phyloP scores from a whole-genome alignment of 2,888 invertebrate genomes.

The Brachyopa scutellaris region DNA sequence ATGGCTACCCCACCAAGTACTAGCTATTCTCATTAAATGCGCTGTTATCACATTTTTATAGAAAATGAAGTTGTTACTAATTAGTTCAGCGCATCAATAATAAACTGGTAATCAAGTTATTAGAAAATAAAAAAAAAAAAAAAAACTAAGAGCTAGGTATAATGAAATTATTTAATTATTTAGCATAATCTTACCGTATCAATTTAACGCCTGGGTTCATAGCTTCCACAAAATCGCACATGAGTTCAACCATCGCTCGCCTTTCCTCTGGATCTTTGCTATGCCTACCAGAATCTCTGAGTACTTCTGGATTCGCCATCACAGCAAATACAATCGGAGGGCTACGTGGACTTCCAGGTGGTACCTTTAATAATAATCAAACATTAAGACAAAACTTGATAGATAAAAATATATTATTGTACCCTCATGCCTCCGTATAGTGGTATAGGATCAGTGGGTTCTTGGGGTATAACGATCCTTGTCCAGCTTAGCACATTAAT shows the following conservation, averaged over 20 bases:
- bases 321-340: slow-evolving; percentile 87
- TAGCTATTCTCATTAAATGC: too few relatives aligned
- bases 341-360: slow-evolving; percentile 85
- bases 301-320: slow-evolving; percentile 88
- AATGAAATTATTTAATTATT: too few relatives aligned
- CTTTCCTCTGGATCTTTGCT: slow-evolving; percentile 86
- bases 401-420: slow-evolving; percentile 66
- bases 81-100: too few relatives aligned
- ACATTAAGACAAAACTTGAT: neutral
- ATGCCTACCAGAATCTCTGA: slow-evolving; percentile 87
- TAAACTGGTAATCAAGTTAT: too few relatives aligned
- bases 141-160: too few relatives aligned
- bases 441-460: slow-evolving; percentile 86
- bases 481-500: slow-evolving; percentile 90
- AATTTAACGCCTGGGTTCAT: slow-evolving; percentile 87
- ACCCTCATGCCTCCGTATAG: slow-evolving; percentile 89
- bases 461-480: slow-evolving; percentile 86
- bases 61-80: too few relatives aligned
- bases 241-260: slow-evolving; percentile 86
- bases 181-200: slow-evolving; percentile 83
- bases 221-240: slow-evolving; percentile 88
- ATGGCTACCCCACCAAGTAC: too few relatives aligned
- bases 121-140: too few relatives aligned
- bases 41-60: too few relatives aligned
- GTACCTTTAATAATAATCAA: slow-evolving; percentile 81